Evolutionary conservation across 30 jellyfish, hydroid and myxozoan genomes (phyloP).

Genomic region (Hydractinia echinata): DNA sequence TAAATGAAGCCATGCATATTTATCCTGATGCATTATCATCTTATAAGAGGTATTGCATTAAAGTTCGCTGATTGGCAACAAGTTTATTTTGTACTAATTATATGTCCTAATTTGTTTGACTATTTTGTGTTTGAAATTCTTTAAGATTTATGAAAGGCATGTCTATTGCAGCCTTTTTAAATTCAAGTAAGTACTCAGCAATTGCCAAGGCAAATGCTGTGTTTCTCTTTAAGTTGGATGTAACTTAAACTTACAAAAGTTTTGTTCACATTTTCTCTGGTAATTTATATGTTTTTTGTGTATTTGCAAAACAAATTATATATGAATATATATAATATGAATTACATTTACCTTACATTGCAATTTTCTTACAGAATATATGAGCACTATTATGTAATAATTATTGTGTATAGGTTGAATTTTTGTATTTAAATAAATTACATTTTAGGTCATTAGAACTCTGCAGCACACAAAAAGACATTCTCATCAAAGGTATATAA

Average conservation of each 20-base stretch:
- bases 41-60: conserved; percentile 57
- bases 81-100: background rate
- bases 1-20: conserved; percentile 47
- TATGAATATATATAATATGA: too few species aligned
- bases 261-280: too few species aligned
- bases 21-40: conserved; percentile 73
- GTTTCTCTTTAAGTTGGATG: too few species aligned
- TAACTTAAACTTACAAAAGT: too few species aligned
- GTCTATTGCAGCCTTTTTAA: too few species aligned
- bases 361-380: too few species aligned
- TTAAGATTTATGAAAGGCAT: background rate
- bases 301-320: too few species aligned
- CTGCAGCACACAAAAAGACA: conserved; percentile 63
- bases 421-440: background rate
- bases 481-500: conserved; percentile 59
- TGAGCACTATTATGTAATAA: too few species aligned
- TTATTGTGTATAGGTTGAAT: background rate
- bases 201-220: too few species aligned
- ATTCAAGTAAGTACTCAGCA: too few species aligned
- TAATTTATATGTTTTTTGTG: too few species aligned
- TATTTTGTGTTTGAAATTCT: background rate
- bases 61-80: background rate
- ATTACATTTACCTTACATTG: too few species aligned
- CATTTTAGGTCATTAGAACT: conserved; percentile 65
- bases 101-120: background rate